Conservation (phyloP, 2,797 vertebrate genomes). For the Halcyon leucocephala region DNA sequence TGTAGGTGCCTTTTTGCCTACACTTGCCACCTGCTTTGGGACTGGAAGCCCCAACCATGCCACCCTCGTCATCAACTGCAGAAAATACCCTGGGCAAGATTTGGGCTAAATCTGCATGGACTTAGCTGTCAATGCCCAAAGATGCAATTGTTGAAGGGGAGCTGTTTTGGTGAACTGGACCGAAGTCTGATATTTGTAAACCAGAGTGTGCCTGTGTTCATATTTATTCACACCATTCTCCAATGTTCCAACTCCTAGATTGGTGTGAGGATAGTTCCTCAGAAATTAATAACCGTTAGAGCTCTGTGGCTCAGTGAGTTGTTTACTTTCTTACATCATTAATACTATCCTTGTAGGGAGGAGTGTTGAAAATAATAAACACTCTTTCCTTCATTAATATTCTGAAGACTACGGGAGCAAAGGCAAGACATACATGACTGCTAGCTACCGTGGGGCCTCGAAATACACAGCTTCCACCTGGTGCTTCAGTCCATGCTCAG, state of each 20-base stretch:
- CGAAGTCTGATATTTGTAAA: constrained; percentile 7
- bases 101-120: neutral
- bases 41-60: neutral
- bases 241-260: neutral
- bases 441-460: neutral
- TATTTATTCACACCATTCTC: constrained; percentile 33
- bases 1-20: neutral
- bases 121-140: neutral
- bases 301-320: constrained; percentile 51
- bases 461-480: neutral
- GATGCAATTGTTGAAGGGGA: neutral
- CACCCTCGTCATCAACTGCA: neutral
- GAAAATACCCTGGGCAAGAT: neutral
- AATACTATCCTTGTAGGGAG: constrained; percentile 43
- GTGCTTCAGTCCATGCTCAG: neutral
- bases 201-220: neutral
- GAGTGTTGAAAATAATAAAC: constrained; percentile 50
- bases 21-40: neutral
- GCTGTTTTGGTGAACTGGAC: neutral
- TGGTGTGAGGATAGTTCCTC: constrained; percentile 26
- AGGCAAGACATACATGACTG: neutral
- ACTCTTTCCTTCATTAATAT: constrained; percentile 35
- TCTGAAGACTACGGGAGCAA: constrained; percentile 1
- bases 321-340: constrained; percentile 63
- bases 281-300: constrained; percentile 59